These are phyloP conservation scores for Psix sp. DNA, from an alignment of 1,140 invertebrate genomes.

Conservation along the genomic window DNA sequence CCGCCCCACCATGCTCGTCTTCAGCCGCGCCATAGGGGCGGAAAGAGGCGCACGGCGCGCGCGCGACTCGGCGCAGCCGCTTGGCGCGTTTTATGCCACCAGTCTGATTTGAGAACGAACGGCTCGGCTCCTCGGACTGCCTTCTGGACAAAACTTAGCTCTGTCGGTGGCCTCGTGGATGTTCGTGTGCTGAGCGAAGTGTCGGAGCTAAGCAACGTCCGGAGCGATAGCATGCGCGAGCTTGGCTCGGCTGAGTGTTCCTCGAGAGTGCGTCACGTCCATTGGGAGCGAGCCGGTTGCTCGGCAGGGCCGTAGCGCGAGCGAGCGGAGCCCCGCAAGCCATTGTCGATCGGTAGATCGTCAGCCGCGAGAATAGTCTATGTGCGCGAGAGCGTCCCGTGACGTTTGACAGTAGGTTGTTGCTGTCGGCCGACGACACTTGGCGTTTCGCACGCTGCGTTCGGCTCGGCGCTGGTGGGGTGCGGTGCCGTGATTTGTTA, in stretches of 20 bases:
- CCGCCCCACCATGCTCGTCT: constrained; percentile 63
- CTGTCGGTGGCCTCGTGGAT: too few relatives aligned
- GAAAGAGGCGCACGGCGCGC: constrained; percentile 54
- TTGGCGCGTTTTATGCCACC: constrained; percentile 73
- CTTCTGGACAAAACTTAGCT: constrained; percentile 43
- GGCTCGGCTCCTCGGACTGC: constrained; percentile 64
- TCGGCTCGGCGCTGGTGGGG: constrained; percentile 29
- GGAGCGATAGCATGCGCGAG: too few relatives aligned
- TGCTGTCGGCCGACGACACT: not conserved
- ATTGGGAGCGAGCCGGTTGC: constrained; percentile 39
- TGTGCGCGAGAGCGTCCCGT: too few relatives aligned
- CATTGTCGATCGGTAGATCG: too few relatives aligned
- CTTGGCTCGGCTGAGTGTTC: too few relatives aligned
- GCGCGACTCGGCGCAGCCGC: constrained; percentile 66
- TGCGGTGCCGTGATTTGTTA: constrained; percentile 47
- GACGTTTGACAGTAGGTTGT: too few relatives aligned
- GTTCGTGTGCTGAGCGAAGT: too few relatives aligned
- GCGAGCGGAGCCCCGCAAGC: constrained; percentile 5
- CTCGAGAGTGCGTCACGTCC: constrained; percentile 13
- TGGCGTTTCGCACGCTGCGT: constrained; percentile 14
- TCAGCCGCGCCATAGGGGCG: constrained; percentile 40
- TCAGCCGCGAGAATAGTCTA: too few relatives aligned
- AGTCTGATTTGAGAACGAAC: constrained; percentile 72
- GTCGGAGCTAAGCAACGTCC: too few relatives aligned
- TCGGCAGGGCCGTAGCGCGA: constrained; percentile 28